Base-by-base conservation (phyloP, 2,797 vertebrate genomes). In the Darevskia nairensis region DNA sequence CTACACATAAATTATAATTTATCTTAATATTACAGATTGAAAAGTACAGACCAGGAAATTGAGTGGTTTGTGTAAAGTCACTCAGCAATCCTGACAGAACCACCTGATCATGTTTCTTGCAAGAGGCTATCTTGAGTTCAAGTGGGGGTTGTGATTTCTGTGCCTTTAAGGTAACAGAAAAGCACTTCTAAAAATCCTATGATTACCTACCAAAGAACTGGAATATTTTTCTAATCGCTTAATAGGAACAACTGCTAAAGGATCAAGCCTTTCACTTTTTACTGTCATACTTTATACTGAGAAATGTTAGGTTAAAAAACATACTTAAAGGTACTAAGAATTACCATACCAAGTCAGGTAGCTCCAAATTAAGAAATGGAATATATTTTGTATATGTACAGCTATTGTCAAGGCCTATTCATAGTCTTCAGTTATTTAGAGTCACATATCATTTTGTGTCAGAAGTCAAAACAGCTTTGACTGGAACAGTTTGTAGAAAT, bases 41-140 rank as follows among this genome's bases (percentile, higher is more conserved):
- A 91, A 88, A 10, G 23, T 32, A 82, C 29, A 23, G 1, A 0
- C 23, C 81, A 88, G 66, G 72, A 86, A 74, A 68, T 78, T 78
- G 41, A 82, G 21, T 15, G 27, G 32, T 84, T 89, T 94, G 68
- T 55, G 61, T 76, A 55, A 61, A 72, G 66, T 84, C 39, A 84
- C 79, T 59, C 27, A 1, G 0, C 81, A 86, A 72, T 78, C 76
- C 21, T 77, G 9, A 59, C 86, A 83, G n/a, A 77, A 61, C 71
- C 78, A 27, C 79, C 74, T 76, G 86, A 88, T n/a, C 29, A 61
- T 6, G 74, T 66, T 95, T 86, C 76, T 61, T 46, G 75, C 68
- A 83, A 90, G 27, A 86, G 8, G 46, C 39, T 44, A 66, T 32
- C 25, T 10, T 74, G 41, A 61, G 15, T 86, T 86, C 41, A 64